Base-by-base conservation (phyloP, 2,113 vertebrate genomes). In the Phylloscopus trochiloides region DNA sequence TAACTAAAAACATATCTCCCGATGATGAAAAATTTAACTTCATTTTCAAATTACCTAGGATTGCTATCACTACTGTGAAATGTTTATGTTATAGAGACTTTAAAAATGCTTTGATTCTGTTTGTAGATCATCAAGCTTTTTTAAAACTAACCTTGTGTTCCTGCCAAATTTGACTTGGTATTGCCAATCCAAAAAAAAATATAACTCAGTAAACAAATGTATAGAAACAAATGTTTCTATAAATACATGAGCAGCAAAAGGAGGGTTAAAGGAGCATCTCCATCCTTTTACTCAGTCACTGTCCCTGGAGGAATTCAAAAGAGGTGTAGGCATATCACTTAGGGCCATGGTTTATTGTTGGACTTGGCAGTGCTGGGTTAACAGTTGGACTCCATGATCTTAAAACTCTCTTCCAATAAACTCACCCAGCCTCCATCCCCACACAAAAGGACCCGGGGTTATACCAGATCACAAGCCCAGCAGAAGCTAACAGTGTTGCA, bases 391-490 rank as follows among this genome's bases (percentile, higher is more conserved):
- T 48, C 22, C 12, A 24, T 32, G 40, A 67, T 29, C 34, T 47
- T 36, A 20, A 42, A 66, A 31, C 15, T 36, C 67, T 80, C 32
- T 73, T 66, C 42, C 61, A 80, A 11, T 36, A 54, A 67, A 36
- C 5, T 48, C 26, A 28, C 24, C 66, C 62, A 54, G 47, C 8
- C 52, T 32, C 20, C 17, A 73, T 4, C 10, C 21, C 66, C 0
- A 3, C 34, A 58, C 31, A n/a, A 81, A 55, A 63, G 52, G n/a
- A 72, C 34, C 17, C 0, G 0, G 36, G 42, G 32, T 76, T 76
- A 32, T 15, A 65, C 12, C 1, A 2, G 71, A 79, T 5, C 9
- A 3, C 34, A 65, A 66, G 16, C 42, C 21, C 58, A 62, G 29
- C 66, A 61, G 11, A 78, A 77, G 71, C 24, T 62, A 52, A 66